Evolutionary conservation across 2,113 vertebrate species (phyloP).

Genomic region (Oncorhynchus keta): DNA sequence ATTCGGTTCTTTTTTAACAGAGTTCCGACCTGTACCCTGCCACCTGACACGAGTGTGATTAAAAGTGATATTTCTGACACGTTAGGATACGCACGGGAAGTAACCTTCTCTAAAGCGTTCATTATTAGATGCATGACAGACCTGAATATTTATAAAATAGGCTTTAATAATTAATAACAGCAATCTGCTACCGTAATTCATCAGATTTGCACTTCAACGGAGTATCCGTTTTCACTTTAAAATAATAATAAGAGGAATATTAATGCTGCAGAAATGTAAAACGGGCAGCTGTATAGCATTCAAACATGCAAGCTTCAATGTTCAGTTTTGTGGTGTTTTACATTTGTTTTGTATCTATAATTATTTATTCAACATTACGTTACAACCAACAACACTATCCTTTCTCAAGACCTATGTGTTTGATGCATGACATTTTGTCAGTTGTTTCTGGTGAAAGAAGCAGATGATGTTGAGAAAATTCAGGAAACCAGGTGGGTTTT

Average conservation of each 20-base stretch:
- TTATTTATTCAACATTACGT: not conserved
- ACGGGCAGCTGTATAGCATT: slow-evolving; percentile 66
- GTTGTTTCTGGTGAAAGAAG: slow-evolving; percentile 64
- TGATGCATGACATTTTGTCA: slow-evolving; percentile 58
- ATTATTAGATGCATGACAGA: slow-evolving; percentile 90
- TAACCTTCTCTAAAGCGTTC: slow-evolving; percentile 84
- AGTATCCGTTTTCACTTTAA: slow-evolving; percentile 85
- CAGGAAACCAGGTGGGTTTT: slow-evolving; percentile 76
- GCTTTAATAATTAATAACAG: slow-evolving; percentile 99
- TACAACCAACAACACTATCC: not conserved
- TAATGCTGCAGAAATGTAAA: slow-evolving; percentile 78
- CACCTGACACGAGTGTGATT: slow-evolving; percentile 75
- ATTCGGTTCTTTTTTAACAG: slow-evolving; percentile 50
- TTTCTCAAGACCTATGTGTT: slow-evolving; percentile 24
- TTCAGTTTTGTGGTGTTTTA: slow-evolving; percentile 58
- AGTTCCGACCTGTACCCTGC: slow-evolving; percentile 59
- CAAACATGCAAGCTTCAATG: slow-evolving; percentile 39
- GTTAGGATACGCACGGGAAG: slow-evolving; percentile 82
- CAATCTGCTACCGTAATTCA: slow-evolving; percentile 98
- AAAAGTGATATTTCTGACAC: slow-evolving; percentile 85
- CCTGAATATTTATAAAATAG: slow-evolving; percentile 99
- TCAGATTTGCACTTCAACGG: slow-evolving; percentile 86
- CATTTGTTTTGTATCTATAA: not conserved
- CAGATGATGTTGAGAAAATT: slow-evolving; percentile 66
- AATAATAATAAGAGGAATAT: slow-evolving; percentile 84